Evolutionary conservation across 2,888 invertebrate genomes (phyloP).

Genomic region (Octodonta nipae): DNA sequence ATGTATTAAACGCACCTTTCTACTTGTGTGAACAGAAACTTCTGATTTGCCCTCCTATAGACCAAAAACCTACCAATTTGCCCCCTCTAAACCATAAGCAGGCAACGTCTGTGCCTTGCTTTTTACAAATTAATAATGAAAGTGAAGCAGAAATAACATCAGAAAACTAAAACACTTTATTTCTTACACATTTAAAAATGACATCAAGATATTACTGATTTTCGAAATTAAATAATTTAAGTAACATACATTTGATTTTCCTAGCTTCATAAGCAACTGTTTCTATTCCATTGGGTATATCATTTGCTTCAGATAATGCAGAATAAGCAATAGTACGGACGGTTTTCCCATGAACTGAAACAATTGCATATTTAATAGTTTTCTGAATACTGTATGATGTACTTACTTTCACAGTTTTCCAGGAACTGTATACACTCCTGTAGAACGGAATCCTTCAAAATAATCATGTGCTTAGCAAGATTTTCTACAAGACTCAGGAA

Average conservation of each 20-base stretch:
- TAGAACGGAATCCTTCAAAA: slow-evolving; percentile 72
- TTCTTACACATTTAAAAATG: no score
- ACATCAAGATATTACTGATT: no score
- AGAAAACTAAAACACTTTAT: no score
- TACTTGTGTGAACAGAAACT: no score
- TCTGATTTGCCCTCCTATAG: no score
- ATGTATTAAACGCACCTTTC: no score
- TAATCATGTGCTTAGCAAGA: slow-evolving; percentile 78
- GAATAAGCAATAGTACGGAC: slow-evolving; percentile 73
- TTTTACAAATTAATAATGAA: no score
- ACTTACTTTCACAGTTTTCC: slow-evolving; percentile 70
- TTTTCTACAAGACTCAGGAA: slow-evolving; percentile 87
- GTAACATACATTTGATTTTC: slow-evolving; percentile 65
- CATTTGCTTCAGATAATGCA: slow-evolving; percentile 56
- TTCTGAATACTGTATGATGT: slow-evolving; percentile 4
- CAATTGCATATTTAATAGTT: no score
- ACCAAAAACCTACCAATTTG: no score
- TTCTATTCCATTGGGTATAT: slow-evolving; percentile 59
- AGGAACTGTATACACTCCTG: slow-evolving; percentile 80
- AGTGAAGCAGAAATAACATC: no score
- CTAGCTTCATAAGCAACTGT: slow-evolving; percentile 86
- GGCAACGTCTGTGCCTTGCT: no score
- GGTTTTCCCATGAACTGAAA: slow-evolving; percentile 70
- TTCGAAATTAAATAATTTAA: slow-evolving; percentile 45
- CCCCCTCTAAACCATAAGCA: no score